Evolutionary conservation across 2,888 invertebrate genomes (phyloP), one percentile per base, ranked within the genome.

Genomic region (Apotomis capreana): DNA sequence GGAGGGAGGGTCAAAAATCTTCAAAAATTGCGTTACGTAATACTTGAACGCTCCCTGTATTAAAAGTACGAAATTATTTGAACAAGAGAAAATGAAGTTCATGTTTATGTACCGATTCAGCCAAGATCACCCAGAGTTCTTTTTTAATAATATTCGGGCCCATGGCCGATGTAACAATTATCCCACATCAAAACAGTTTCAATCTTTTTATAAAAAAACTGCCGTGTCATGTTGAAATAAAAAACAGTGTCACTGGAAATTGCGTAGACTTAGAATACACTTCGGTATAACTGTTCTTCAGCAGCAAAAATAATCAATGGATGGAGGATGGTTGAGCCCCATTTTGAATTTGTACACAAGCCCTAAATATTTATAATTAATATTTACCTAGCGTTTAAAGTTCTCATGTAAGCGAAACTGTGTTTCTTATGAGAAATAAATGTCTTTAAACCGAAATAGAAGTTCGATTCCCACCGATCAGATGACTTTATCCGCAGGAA

Each of bases 181-280:
- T 26, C 1, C 26, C 26, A 26, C 26, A 26, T 40, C 3, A 40
- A 4, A 4, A 4, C 58, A 58, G 8, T 40, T 58, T n/a, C 12
- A 40, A 58, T 5, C 37, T n/a, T 58, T 44, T 58, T 58, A 58
- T n/a, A 58, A 37, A n/a, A 58, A 58, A 40, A 26, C n/a, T 58
- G n/a, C 4, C n/a, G 10, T 37, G 40, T n/a, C 58, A 58, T n/a
- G 4, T 40, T 37, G 37, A 58, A 58, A 52, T 52, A n/a, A 52
- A 52, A 52, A 52, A 52, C 13, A 13, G 52, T 5, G 13, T 13
- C 13, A 13, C 52, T 52, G 52, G 52, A 13, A 52, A 15, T 52
- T 52, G 52, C 13, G 15, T 15, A 5, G 52, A 52, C n/a, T 13
- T 52, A 5, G 52, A 52, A 13, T 13, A 52, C n/a, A 52, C 13